phyloP scores from a whole-genome alignment of 2,113 vertebrate species.

The Prinia subflava region DNA sequence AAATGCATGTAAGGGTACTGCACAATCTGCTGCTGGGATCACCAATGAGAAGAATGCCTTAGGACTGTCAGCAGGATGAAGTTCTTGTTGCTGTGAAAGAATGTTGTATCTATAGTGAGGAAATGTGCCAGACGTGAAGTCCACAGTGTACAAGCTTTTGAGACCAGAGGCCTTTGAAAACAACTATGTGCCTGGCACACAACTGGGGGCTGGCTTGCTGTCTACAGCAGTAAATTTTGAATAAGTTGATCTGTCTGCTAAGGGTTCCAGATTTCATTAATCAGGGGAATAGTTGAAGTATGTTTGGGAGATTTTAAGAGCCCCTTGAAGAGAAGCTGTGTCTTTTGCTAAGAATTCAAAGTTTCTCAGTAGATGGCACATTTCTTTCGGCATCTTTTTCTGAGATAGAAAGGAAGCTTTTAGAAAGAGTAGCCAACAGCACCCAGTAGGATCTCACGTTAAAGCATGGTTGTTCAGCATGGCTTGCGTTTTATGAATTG shows the following conservation, averaged over 20 bases:
- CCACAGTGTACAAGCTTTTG: not conserved
- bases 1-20: not conserved
- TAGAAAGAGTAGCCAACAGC: not conserved
- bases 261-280: not conserved
- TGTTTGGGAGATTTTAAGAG: not conserved
- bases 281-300: not conserved
- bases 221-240: not conserved
- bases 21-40: not conserved
- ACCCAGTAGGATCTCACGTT: not conserved
- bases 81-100: not conserved
- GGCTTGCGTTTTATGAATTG: not conserved
- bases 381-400: not conserved
- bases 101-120: not conserved
- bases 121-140: fast-evolving
- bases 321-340: not conserved
- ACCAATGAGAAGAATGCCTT: not conserved
- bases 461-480: not conserved
- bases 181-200: not conserved
- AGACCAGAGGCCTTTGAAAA: not conserved
- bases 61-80: not conserved
- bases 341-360: not conserved
- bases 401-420: not conserved
- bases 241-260: not conserved
- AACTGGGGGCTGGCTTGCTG: not conserved
- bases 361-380: not conserved